Conservation (phyloP, 1,140 invertebrate genomes). For the Mizuhopecten yessoensis region DNA sequence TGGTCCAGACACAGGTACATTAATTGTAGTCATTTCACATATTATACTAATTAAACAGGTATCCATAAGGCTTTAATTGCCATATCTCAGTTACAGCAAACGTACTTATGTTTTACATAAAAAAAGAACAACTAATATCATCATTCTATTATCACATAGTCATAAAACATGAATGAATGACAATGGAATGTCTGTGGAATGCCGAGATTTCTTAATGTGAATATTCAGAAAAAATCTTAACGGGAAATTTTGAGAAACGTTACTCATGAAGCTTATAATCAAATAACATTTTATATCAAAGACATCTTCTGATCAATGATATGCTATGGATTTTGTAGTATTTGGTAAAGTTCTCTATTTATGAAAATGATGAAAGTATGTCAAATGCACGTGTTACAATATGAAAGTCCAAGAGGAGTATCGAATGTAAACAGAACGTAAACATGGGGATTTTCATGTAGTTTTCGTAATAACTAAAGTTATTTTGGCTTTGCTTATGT, state of each 20-base stretch:
- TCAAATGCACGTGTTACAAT: slow-evolving; percentile 33
- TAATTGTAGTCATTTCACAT: no score
- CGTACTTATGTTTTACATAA: no score
- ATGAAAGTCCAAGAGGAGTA: slow-evolving; percentile 33
- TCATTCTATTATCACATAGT: no score
- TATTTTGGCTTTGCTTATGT: neutral
- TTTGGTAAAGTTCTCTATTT: neutral
- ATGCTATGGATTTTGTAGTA: neutral
- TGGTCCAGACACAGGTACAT: no score
- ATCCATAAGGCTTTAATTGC: no score
- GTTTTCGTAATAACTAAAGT: neutral
- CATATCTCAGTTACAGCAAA: no score
- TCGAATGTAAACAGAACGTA: slow-evolving; percentile 38
- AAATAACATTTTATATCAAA: neutral
- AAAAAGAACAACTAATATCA: no score
- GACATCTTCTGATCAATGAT: neutral
- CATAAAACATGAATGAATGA: slow-evolving; percentile 25
- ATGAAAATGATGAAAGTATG: slow-evolving; percentile 27
- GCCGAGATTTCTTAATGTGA: neutral
- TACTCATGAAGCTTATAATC: neutral
- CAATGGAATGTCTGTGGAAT: neutral
- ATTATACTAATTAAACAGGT: no score
- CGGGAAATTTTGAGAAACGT: neutral
- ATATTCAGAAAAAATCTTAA: neutral
- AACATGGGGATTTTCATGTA: neutral